Percentiles rank a stretch among this genome's conserved stretches.
Conservation (phyloP, 2,888 invertebrate species). For the Lamellibrachia columna region DNA sequence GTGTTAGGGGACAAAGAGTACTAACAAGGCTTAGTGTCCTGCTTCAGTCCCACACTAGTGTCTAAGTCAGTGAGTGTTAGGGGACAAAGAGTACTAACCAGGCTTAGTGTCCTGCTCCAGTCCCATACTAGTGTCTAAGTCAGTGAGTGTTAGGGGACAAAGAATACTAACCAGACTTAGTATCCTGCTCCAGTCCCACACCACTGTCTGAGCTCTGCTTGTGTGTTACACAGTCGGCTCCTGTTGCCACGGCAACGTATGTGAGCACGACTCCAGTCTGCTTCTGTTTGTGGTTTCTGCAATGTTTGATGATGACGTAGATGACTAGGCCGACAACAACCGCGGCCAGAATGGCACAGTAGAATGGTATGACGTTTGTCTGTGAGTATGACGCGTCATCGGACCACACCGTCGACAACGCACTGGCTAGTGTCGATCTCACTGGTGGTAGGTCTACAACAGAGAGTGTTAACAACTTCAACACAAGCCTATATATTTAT, state of each 20-base stretch:
- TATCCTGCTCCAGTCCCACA: conserved; percentile 52
- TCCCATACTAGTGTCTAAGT: not conserved
- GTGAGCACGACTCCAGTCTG: conserved; percentile 21
- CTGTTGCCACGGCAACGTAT: conserved; percentile 31
- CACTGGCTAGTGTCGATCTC: conserved; percentile 20
- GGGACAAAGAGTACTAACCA: not conserved
- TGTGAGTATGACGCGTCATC: not conserved
- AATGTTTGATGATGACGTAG: conserved; percentile 61
- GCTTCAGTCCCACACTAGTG: not conserved
- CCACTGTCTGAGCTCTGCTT: conserved; percentile 53
- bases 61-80: too few relatives aligned
- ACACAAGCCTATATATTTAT: too few relatives aligned
- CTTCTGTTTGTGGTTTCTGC: conserved; percentile 49
- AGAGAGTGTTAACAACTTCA: not conserved
- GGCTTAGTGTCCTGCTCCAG: conserved; percentile 8
- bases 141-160: not conserved
- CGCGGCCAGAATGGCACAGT: conserved; percentile 60
- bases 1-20: not conserved
- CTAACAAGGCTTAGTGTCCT: not conserved
- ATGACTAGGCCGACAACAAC: conserved; percentile 59
- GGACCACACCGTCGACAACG: not conserved
- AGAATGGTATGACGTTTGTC: conserved; percentile 58
- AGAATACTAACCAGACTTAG: conserved; percentile 27
- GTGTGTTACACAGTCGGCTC: conserved; percentile 35
- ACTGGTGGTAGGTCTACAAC: conserved; percentile 36